These are phyloP conservation scores for Choristoneura fumiferana DNA, from an alignment of 1,140 invertebrate species.

Conservation along the genomic window DNA sequence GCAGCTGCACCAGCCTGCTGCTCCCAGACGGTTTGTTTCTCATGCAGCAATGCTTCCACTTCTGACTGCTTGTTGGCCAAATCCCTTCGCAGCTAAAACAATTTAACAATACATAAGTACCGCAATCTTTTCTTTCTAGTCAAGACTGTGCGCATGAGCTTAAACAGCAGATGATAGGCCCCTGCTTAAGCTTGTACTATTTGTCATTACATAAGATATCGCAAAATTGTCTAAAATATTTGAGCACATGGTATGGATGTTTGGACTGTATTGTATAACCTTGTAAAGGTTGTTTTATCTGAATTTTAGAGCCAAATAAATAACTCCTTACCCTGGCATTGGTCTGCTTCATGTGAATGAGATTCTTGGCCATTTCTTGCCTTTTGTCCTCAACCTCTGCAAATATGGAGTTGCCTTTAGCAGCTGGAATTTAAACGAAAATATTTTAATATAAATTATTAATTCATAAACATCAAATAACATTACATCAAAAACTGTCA, in stretches of 20 bases:
- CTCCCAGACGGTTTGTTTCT: slow-evolving; percentile 67
- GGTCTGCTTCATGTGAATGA: slow-evolving; percentile 74
- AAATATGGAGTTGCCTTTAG: slow-evolving; percentile 76
- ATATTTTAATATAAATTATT: slow-evolving; percentile 5
- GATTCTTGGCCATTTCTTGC: slow-evolving; percentile 74
- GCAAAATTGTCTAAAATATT: too few relatives aligned
- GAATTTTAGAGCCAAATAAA: too few relatives aligned
- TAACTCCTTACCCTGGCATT: slow-evolving; percentile 60
- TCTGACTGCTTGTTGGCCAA: slow-evolving; percentile 62
- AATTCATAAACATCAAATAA: background rate
- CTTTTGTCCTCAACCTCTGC: slow-evolving; percentile 77
- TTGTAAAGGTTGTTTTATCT: too few relatives aligned
- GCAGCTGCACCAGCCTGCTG: slow-evolving; percentile 56
- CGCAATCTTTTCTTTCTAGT: too few relatives aligned
- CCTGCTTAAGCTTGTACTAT: too few relatives aligned
- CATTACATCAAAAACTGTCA: too few relatives aligned
- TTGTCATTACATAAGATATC: too few relatives aligned
- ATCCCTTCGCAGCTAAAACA: slow-evolving; percentile 54
- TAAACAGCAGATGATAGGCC: too few relatives aligned
- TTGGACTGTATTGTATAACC: too few relatives aligned
- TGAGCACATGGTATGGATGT: too few relatives aligned
- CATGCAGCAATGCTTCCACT: slow-evolving; percentile 56
- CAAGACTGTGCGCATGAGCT: too few relatives aligned
- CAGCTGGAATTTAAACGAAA: slow-evolving; percentile 47
- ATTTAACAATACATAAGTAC: slow-evolving; percentile 5